Percentiles rank a stretch among this genome's conserved stretches.
These are phyloP conservation scores for Lydus trimaculatus DNA, from an alignment of 2,888 invertebrate genomes.

Conservation along the genomic window DNA sequence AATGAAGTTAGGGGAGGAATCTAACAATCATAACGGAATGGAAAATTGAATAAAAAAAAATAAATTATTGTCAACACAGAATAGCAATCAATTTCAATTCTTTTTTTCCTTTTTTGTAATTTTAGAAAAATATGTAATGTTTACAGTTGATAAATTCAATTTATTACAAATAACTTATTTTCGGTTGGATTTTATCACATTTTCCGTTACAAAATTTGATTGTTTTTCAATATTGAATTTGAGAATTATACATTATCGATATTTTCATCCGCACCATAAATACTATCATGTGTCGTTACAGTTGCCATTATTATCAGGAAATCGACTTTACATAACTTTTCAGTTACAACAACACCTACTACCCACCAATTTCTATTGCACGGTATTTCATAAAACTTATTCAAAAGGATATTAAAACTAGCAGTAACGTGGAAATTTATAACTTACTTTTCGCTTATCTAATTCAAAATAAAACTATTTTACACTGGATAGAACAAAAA, in stretches of 20 bases:
- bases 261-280: conserved; percentile 26
- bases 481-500: not conserved
- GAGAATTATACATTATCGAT: not conserved
- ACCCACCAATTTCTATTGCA: not conserved
- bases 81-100: not conserved
- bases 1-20: not conserved
- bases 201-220: not conserved
- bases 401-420: not conserved
- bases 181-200: conserved; percentile 2
- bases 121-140: not conserved
- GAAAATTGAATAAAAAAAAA: not conserved
- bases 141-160: not conserved
- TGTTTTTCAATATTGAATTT: not conserved
- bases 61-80: not conserved
- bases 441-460: not conserved
- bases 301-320: conserved; percentile 34
- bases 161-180: conserved; percentile 4
- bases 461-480: not conserved
- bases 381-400: not conserved
- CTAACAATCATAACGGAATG: not conserved
- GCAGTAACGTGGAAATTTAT: not conserved
- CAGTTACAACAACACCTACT: conserved; percentile 32
- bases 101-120: not conserved
- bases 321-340: conserved; percentile 44
- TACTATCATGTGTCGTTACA: conserved; percentile 14